Conservation (phyloP, 2,113 vertebrate species). For the Daphoenositta chrysoptera region DNA sequence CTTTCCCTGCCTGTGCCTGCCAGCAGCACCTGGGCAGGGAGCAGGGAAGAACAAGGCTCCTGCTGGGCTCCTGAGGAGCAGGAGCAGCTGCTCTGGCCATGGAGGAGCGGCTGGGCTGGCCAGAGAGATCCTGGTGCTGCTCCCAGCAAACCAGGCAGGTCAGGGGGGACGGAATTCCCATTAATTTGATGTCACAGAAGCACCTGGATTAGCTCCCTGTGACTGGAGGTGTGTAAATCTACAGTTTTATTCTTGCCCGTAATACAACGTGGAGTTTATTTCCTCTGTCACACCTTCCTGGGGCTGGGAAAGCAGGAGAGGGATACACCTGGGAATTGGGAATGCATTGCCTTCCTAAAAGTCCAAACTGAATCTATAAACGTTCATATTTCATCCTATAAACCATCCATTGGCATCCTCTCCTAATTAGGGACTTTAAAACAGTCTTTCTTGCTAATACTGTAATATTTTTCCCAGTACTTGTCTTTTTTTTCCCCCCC, state of each 20-base stretch:
- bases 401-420: background rate
- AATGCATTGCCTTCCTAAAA: background rate
- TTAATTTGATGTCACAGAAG: fast-evolving
- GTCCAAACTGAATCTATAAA: fast-evolving
- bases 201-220: background rate
- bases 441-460: background rate
- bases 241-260: fast-evolving
- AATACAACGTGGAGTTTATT: fast-evolving
- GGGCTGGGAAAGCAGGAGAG: background rate
- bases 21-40: background rate
- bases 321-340: background rate
- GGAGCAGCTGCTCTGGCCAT: background rate
- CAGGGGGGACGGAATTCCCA: fast-evolving
- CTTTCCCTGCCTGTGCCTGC: background rate
- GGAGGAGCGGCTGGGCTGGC: fast-evolving
- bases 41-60: background rate
- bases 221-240: background rate
- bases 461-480: background rate
- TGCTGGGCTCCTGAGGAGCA: background rate
- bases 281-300: background rate
- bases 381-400: background rate
- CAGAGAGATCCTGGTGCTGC: background rate
- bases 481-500: fast-evolving
- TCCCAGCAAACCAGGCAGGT: background rate
- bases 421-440: background rate